Evolutionary conservation across 2,113 vertebrate species (phyloP), one percentile per base, ranked within the genome.

Genomic region (Chaenogobius annularis): DNA sequence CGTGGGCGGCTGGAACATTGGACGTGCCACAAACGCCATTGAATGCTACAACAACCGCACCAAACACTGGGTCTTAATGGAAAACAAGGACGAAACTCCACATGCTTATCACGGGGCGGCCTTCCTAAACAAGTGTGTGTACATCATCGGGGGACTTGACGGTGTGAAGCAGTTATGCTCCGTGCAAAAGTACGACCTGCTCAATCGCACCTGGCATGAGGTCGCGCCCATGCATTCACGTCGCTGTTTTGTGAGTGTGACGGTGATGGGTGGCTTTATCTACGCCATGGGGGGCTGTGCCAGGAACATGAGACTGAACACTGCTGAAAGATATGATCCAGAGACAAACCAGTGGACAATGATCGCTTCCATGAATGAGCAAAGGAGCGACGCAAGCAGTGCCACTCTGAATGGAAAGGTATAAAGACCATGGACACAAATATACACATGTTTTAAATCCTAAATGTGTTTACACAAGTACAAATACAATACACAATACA

Each of bases 311-410:
- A 50, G 7, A 5, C 40, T 73, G 10, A 64, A 54, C 3, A 47
- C 50, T 7, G 73, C 73, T 14, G 81, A 83, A 50, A 35, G 70
- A 19, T 83, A 68, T 14, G 35, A 44, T 8, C 73, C 73, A 0
- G 7, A 70, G 22, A 68, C 63, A n/a, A 73, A 70, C 44, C 70
- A 70, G 70, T 83, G 81, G 77, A 70, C 67, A 2, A 1, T 31
- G n/a, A 73, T 83, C 0, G 66, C 73, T 12, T 64, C 73, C 0
- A 83, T 79, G 81, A 11, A 59, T 1, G 13, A 68, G 0, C 3
- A 7, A 5, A 74, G 81, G 63, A 26, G 58, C 0, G 17, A 55
- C 0, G 68, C 67, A 3, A 14, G 58, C 9, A 22, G 59, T 10
- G 20, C 71, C 14, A 14, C 68, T 0, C 66, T 83, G 1, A 50